phyloP scores from a whole-genome alignment of 2,113 vertebrate genomes.

The Rhea pennata region DNA sequence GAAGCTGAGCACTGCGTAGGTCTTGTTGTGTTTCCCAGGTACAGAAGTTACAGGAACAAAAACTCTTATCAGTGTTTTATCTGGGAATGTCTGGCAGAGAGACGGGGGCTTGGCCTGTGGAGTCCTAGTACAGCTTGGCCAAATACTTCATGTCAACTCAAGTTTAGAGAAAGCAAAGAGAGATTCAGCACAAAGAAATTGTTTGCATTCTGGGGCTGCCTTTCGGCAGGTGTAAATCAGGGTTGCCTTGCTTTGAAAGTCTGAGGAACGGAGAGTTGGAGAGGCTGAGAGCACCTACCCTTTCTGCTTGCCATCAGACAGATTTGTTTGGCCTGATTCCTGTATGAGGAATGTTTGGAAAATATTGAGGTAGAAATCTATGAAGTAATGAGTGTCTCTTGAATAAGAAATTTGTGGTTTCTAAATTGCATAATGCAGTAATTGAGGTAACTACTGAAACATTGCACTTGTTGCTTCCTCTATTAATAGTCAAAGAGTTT shows the following conservation, averaged over 20 bases:
- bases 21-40: constrained; percentile 45
- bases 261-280: not conserved
- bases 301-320: not conserved
- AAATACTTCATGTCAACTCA: constrained; percentile 37
- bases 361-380: not conserved
- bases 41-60: constrained; percentile 1
- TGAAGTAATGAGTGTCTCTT: not conserved
- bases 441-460: not conserved
- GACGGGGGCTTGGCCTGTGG: constrained; percentile 22
- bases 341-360: not conserved
- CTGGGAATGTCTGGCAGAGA: constrained; percentile 12
- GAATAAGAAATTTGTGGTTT: not conserved
- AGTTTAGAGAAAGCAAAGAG: constrained; percentile 29
- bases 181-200: constrained; percentile 9
- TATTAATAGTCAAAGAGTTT: not conserved
- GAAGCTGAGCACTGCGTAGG: not conserved
- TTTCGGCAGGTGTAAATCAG: constrained; percentile 5
- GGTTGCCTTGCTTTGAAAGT: not conserved
- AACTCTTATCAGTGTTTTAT: constrained; percentile 31
- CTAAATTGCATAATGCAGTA: not conserved
- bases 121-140: not conserved
- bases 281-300: not conserved
- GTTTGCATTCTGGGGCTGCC: not conserved
- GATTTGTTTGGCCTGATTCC: not conserved
- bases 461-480: not conserved